Percentiles rank a stretch among this genome's conserved stretches.
Conservation (phyloP, 2,113 vertebrate genomes). For the Corydoras sp. region DNA sequence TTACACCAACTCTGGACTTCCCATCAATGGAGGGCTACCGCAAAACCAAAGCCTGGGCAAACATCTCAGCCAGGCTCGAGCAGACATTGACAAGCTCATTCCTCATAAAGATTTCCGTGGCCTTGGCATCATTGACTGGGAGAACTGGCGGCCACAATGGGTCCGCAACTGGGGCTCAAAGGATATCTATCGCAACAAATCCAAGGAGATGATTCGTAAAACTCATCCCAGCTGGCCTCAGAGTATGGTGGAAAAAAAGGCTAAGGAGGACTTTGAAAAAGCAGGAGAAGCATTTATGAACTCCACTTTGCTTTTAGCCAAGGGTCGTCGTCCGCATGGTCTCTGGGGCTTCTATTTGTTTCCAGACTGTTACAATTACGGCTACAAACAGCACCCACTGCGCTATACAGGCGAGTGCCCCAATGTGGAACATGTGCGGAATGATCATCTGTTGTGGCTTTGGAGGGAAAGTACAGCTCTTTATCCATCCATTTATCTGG, state of each 20-base stretch:
- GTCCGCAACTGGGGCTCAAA: conserved; percentile 84
- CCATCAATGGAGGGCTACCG: conserved; percentile 79
- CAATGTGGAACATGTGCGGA: conserved; percentile 72
- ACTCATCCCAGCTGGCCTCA: conserved; percentile 79
- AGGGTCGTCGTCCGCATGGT: conserved; percentile 68
- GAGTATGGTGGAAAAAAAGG: conserved; percentile 68
- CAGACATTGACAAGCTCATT: conserved; percentile 73
- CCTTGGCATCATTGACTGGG: conserved; percentile 86
- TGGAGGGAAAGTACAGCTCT: conserved; percentile 83
- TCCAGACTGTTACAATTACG: conserved; percentile 89
- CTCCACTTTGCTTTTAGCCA: conserved; percentile 71
- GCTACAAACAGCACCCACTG: conserved; percentile 75
- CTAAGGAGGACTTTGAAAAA: conserved; percentile 79
- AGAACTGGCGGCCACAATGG: conserved; percentile 88
- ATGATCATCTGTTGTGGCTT: conserved; percentile 82
- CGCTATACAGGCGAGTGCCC: conserved; percentile 81
- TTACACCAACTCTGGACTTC: conserved; percentile 63
- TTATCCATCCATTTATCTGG: conserved; percentile 82
- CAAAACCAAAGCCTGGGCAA: conserved; percentile 79
- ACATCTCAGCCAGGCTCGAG: conserved; percentile 74
- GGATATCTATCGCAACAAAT: conserved; percentile 78
- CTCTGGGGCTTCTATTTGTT: conserved; percentile 90
- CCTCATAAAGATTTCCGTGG: conserved; percentile 76
- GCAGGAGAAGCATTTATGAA: conserved; percentile 79
- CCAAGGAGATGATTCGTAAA: conserved; percentile 72